Conservation (phyloP, 1,140 invertebrate species). For the Lasioglossum albipes region DNA sequence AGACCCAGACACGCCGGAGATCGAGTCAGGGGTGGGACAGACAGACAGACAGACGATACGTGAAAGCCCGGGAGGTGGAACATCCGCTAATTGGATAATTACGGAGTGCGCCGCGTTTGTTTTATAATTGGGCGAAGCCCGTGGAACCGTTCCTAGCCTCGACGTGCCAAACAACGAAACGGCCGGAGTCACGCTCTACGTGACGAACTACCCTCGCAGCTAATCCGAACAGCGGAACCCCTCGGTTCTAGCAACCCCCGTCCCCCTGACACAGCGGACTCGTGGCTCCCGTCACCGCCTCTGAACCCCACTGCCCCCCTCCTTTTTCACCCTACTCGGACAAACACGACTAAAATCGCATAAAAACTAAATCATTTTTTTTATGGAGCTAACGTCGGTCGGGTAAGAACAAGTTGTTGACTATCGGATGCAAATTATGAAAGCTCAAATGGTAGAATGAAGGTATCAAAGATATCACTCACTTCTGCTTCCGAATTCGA, state of each 20-base stretch:
- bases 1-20: slow-evolving; percentile 35
- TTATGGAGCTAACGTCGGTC: neutral
- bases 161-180: slow-evolving; percentile 80
- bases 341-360: neutral
- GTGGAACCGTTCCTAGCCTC: slow-evolving; percentile 66
- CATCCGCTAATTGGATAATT: slow-evolving; percentile 80
- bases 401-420: no score
- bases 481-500: no score
- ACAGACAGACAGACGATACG: slow-evolving; percentile 23
- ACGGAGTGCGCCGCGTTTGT: slow-evolving; percentile 78
- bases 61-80: slow-evolving; percentile 51
- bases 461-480: no score
- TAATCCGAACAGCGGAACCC: slow-evolving; percentile 69
- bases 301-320: slow-evolving; percentile 24
- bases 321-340: neutral
- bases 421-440: no score
- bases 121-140: slow-evolving; percentile 80
- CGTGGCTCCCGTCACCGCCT: slow-evolving; percentile 34
- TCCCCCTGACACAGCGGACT: neutral
- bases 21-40: slow-evolving; percentile 16
- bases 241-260: slow-evolving; percentile 50
- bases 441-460: no score
- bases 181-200: slow-evolving; percentile 78
- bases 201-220: slow-evolving; percentile 79
- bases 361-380: slow-evolving; percentile 20